Evolutionary conservation across 2,113 vertebrate species (phyloP), one percentile per base, ranked within the genome.

Genomic region (Callorhinus ursinus): DNA sequence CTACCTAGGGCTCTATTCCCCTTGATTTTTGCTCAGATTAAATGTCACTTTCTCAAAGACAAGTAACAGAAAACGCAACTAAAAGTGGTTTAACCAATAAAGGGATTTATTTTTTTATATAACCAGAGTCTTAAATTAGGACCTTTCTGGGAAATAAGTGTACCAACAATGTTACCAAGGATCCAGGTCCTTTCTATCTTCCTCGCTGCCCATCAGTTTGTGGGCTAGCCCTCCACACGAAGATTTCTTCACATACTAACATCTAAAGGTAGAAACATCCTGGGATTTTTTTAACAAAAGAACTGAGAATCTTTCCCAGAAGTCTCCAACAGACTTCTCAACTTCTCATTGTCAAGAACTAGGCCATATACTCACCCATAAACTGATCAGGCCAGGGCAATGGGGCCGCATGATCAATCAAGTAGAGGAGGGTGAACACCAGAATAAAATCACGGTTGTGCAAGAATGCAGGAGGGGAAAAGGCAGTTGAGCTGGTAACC

Each of bases 31-130:
- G 10, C 15, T 92, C 59, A 61, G 46, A 24, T 90, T 55, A 90
- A 95, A 88, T 61, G 51, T 55, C 86, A 85, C 59, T 89, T 89
- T 80, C 71, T 95, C 46, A 49, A 93, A 65, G 46, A 46, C 39
- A 46, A 77, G 69, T 61, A 88, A 21, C 33, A 89, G 33, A 77
- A 89, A 84, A 51, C 33, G 42, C 7, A 92, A 72, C 26, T 88
- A 88, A 83, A 95, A 86, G 51, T 93, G 28, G 16, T 49, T 65
- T 65, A n/a, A 80, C 71, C n/a, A 46, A 53, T 24, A 90, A 57
- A 96, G 18, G 12, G 46, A 82, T 84, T 51, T 85, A 69, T 90
- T 51, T 79, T 61, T 5, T 71, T 85, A 79, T 18, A 71, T 12
- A 85, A 69, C 28, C 42, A 80, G 71, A 51, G 49, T 80, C 55